A percentile compares a stretch with the other conserved stretches of the same genome.
Conservation (phyloP, 2,888 invertebrate species). For the Rambutsinella grinnellia region DNA sequence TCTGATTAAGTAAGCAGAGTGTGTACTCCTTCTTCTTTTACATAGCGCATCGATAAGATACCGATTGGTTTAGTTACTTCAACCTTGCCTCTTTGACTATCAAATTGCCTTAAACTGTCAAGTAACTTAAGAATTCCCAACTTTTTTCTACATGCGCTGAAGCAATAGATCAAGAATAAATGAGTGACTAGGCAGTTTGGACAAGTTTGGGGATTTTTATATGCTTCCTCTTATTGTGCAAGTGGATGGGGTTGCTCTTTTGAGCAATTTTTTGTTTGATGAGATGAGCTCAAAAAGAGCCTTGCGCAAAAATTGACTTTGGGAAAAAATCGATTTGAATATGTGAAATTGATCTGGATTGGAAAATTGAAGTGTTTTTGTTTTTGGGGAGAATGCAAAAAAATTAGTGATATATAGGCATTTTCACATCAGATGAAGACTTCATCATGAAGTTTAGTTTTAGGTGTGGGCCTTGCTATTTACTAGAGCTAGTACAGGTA, state of each 20-base stretch:
- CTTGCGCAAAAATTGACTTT: not conserved
- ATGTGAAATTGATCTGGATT: not conserved
- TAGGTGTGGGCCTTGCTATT: too few species aligned
- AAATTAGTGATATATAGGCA: too few species aligned
- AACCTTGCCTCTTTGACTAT: not conserved
- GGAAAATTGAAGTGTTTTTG: too few species aligned
- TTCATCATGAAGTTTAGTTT: too few species aligned
- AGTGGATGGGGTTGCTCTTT: too few species aligned
- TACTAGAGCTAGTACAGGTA: too few species aligned
- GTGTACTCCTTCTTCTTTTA: not conserved
- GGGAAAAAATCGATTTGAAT: not conserved
- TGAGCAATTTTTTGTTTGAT: not conserved
- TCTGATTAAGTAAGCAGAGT: not conserved
- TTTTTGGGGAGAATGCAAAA: too few species aligned
- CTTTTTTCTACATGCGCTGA: not conserved
- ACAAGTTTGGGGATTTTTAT: not conserved
- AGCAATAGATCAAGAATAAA: not conserved
- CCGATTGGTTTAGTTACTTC: not conserved
- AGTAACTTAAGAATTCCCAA: not conserved
- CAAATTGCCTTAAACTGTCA: not conserved
- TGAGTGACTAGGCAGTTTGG: not conserved
- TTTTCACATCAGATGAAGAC: too few species aligned
- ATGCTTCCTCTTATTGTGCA: not conserved
- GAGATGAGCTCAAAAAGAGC: not conserved
- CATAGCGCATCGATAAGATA: not conserved